These are phyloP conservation scores for Cetonia aurata DNA, from an alignment of 2,888 invertebrate species.

Conservation along the genomic window DNA sequence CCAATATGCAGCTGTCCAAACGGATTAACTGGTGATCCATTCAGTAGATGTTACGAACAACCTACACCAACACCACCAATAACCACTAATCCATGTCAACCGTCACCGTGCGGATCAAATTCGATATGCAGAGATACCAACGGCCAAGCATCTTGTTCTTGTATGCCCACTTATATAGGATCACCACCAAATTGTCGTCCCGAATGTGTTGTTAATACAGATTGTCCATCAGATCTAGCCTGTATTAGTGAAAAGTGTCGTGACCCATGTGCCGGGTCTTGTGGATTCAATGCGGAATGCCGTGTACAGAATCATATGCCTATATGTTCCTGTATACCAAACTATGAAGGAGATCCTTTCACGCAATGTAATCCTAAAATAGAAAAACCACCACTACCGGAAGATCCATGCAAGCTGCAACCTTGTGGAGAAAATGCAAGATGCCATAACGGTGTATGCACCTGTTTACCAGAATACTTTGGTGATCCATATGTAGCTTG, in stretches of 20 bases:
- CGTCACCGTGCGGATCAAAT: conserved; percentile 75
- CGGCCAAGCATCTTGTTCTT: conserved; percentile 77
- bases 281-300: conserved; percentile 79
- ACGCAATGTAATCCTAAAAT: conserved; percentile 70
- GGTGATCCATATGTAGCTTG: conserved; percentile 83
- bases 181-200: conserved; percentile 84
- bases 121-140: conserved; percentile 72
- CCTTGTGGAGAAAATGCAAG: conserved; percentile 85
- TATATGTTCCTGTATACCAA: conserved; percentile 72
- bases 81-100: conserved; percentile 70
- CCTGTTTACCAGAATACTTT: conserved; percentile 77
- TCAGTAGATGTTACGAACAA: conserved; percentile 73
- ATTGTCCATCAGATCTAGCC: conserved; percentile 75
- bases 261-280: conserved; percentile 79
- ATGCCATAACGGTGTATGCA: conserved; percentile 79
- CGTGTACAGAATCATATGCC: conserved; percentile 79
- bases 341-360: conserved; percentile 78
- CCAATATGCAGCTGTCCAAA: conserved; percentile 80
- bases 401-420: conserved; percentile 79
- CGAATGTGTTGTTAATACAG: conserved; percentile 78
- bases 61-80: conserved; percentile 62
- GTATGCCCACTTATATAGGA: conserved; percentile 76
- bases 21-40: conserved; percentile 81
- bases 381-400: conserved; percentile 50
- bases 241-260: conserved; percentile 80